Evolutionary conservation across 2,113 vertebrate genomes (phyloP), one percentile per base, ranked within the genome.

Genomic region (Nerophis ophidion): DNA sequence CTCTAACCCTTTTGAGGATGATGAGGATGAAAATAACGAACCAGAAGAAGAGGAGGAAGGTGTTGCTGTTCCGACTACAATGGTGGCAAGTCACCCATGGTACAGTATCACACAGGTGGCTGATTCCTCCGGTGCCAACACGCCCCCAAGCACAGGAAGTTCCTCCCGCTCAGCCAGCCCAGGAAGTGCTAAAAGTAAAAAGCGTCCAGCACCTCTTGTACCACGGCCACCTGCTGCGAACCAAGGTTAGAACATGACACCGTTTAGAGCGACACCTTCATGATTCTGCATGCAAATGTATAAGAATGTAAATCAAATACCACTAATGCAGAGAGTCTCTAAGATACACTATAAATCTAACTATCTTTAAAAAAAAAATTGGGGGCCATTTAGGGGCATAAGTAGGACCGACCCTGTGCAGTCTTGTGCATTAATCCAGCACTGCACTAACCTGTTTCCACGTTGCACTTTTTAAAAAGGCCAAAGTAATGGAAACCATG

Each of bases 1-100:
- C 0, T 82, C 90, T 74, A 99, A 99, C 76, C 97, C 97, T 3
- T 99, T 99, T 49, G 95, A 96, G 12, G 93, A 94, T 0, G 92
- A 90, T 10, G 81, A 93, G 0, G 89, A 89, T 0, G 89, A 89
- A 26, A 60, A 68, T 36, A 80, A 48, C 2, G 73, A 67, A 49
- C 54, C 5, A 5, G 75, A 76, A 12, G 81, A 70, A 8, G 77
- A 47, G 5, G 58, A 60, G 45, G 81, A 79, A 36, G 73, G 36
- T 7, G 26, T 38, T 14, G 75, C 54, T 1, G 58, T 74, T 4
- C 77, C 76, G 5, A 5, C 84, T 16, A 35, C 82, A 0, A 42
- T 82, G 11, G 73, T 72, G 58, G 71, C 88, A 5, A 83, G 80
- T 66, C 97, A 99, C 69, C 97, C 97, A 1, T 99, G 97, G 97